phyloP scores from a whole-genome alignment of 2,113 vertebrate genomes.

The Channa argus region DNA sequence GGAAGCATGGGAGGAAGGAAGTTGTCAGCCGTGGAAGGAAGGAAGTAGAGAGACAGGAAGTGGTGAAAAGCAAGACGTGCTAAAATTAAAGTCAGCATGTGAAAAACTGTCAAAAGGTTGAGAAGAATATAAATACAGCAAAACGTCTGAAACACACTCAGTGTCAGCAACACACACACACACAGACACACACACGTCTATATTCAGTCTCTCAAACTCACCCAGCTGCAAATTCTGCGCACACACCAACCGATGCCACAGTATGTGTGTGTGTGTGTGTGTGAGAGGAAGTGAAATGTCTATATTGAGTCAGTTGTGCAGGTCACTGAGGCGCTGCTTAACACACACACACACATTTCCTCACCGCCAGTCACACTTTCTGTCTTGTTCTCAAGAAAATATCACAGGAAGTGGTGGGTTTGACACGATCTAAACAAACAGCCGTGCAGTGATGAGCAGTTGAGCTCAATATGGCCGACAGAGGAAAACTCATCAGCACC shows the following conservation, averaged over 20 bases:
- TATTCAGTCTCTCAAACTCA: background rate
- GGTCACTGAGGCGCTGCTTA: background rate
- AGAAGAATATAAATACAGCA: background rate
- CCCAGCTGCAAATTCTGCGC: background rate
- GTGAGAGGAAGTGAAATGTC: constrained; percentile 39
- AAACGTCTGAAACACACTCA: background rate
- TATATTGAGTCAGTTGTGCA: background rate
- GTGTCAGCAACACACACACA: background rate
- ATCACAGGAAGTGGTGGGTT: constrained; percentile 18
- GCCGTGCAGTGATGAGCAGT: background rate
- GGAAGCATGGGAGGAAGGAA: constrained; percentile 13
- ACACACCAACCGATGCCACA: background rate
- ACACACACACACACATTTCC: constrained; percentile 6
- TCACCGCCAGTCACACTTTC: background rate
- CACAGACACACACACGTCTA: constrained; percentile 2
- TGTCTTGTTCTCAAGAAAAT: background rate
- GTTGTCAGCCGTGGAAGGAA: constrained; percentile 20
- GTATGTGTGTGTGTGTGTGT: constrained; percentile 5
- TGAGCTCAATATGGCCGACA: background rate
- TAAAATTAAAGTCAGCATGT: background rate
- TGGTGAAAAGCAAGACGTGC: background rate
- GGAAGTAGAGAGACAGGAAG: background rate
- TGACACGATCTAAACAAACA: background rate
- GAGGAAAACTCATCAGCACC: background rate
- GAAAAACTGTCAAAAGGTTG: background rate